Evolutionary conservation across 2,888 invertebrate species (phyloP), one percentile per base, ranked within the genome.

Genomic region (Embidobia sp.): DNA sequence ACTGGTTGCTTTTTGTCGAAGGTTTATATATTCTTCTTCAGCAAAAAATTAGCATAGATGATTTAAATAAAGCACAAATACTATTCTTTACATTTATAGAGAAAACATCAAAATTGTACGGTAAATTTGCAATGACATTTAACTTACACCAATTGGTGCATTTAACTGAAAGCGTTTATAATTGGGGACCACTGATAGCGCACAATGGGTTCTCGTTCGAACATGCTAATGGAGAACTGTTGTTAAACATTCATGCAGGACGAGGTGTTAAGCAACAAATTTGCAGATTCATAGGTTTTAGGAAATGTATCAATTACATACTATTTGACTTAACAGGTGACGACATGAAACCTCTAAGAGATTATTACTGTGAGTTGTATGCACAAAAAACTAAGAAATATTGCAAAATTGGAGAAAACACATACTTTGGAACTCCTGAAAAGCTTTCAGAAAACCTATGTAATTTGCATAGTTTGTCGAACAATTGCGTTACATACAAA

Each of bases 101-200:
- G 8, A 15, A 37, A 7, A 35, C 33, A 0, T 8, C 26, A 10
- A 44, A 27, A 18, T 33, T 61, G 11, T 61, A 61, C 37, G 59
- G 53, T 2, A 59, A 61, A 53, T 26, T 18, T 13, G 19, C 48
- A 7, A 49, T 67, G 59, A 33, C 67, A 1, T 75, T 67, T 44
- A 40, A 40, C 16, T 16, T 40, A n/a, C 40, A 40, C 18, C 40
- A 40, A 18, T 18, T 16, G 1, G 13, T 18, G 8, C 40, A 40
- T 18, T 18, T 40, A n/a, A 13, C 8, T 13, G 13, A 35, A 35
- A 10, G 13, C 8, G 35, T 35, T 2, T 29, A 29, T 29, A 29
- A 35, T 13, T 35, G 35, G 35, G 11, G 13, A 35, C 11, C 13
- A 11, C 35, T 35, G 7, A 10, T 10, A 7, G 8, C 35, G 2